These are phyloP conservation scores for Lagenorhynchus albirostris DNA, from an alignment of 2,113 vertebrate genomes.

Conservation along the genomic window DNA sequence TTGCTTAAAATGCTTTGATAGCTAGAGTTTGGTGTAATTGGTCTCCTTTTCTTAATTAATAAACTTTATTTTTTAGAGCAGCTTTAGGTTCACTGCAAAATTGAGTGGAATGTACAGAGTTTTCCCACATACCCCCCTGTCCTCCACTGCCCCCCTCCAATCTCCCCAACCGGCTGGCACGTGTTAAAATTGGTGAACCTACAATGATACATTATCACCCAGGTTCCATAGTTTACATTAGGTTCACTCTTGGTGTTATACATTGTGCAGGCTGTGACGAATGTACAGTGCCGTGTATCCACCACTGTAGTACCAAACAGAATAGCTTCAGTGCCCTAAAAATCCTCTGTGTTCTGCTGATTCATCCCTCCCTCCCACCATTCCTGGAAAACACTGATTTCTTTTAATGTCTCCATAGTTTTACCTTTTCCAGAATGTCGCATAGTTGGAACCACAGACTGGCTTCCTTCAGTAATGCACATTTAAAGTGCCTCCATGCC, in stretches of 20 bases:
- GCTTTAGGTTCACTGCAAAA: not conserved
- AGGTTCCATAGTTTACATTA: not conserved
- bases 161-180: not conserved
- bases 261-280: not conserved
- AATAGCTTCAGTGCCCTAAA: not conserved
- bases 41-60: not conserved
- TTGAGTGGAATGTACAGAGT: not conserved
- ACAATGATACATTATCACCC: not conserved
- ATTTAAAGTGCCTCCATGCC: not conserved
- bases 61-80: not conserved
- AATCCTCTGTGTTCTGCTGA: not conserved
- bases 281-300: not conserved
- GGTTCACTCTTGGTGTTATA: not conserved
- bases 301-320: not conserved
- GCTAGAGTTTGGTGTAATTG: not conserved
- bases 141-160: no score
- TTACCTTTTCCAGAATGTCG: not conserved
- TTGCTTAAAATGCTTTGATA: not conserved
- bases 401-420: not conserved
- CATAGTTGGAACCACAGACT: not conserved
- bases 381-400: not conserved
- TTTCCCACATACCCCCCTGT: not conserved
- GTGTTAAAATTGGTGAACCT: not conserved
- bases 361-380: not conserved
- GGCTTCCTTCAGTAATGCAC: not conserved